Evolutionary conservation across 1,140 invertebrate genomes (phyloP).

Genomic region (Lethrus apterus): DNA sequence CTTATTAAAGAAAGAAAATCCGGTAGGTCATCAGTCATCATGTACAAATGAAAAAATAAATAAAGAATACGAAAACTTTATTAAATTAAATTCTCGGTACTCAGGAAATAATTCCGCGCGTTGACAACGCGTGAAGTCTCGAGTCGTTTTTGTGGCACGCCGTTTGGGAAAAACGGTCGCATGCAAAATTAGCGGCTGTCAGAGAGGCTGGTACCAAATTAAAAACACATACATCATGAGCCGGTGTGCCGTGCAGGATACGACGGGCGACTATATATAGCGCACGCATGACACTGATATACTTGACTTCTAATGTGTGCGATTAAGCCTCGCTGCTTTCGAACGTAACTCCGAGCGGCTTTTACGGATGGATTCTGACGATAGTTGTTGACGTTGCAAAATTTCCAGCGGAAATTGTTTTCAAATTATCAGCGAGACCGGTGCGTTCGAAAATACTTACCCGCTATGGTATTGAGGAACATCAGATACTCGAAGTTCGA

Average conservation of each 20-base stretch:
- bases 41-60: too few relatives aligned
- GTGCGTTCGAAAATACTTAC: slow-evolving; percentile 46
- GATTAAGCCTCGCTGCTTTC: too few relatives aligned
- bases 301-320: slow-evolving; percentile 6
- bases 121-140: slow-evolving; percentile 20
- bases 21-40: slow-evolving; percentile 16
- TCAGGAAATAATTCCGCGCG: slow-evolving; percentile 24
- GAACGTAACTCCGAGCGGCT: too few relatives aligned
- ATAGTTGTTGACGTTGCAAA: too few relatives aligned
- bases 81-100: slow-evolving; percentile 18
- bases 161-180: slow-evolving; percentile 21
- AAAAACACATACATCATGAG: slow-evolving; percentile 32
- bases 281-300: slow-evolving; percentile 12
- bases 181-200: slow-evolving; percentile 34
- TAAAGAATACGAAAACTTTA: too few relatives aligned
- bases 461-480: slow-evolving; percentile 99
- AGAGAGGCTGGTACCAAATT: slow-evolving; percentile 26
- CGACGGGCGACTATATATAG: slow-evolving; percentile 7
- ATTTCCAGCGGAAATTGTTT: too few relatives aligned
- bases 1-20: too few relatives aligned
- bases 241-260: not conserved
- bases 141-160: slow-evolving; percentile 17
- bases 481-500: slow-evolving; percentile 99
- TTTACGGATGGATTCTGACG: too few relatives aligned
- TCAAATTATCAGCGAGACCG: not conserved